Conservation (phyloP, 2,113 vertebrate genomes). For the Plotosus lineatus region DNA sequence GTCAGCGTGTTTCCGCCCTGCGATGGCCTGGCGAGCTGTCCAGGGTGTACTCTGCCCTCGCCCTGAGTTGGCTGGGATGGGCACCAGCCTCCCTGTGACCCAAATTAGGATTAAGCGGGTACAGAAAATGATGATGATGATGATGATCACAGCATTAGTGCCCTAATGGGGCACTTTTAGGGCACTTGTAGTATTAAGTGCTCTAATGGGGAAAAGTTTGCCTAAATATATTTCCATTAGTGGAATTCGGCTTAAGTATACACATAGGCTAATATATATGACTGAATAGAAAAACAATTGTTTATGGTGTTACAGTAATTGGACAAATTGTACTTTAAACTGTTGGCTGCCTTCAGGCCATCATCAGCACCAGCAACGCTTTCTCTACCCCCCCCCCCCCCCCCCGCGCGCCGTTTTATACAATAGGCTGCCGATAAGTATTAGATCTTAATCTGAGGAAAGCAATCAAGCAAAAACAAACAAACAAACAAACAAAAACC, state of each 20-base stretch:
- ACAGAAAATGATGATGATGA: no score
- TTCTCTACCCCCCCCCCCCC: not conserved
- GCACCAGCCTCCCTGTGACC: no score
- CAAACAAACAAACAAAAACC: no score
- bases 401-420: not conserved
- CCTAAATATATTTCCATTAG: not conserved
- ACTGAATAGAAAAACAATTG: not conserved
- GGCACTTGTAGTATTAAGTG: no score
- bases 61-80: no score
- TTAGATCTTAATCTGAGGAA: not conserved
- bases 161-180: no score
- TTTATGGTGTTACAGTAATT: not conserved
- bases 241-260: not conserved
- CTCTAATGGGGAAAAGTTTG: not conserved
- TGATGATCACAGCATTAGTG: no score
- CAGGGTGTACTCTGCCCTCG: no score
- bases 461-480: no score
- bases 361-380: not conserved
- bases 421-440: not conserved
- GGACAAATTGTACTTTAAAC: not conserved
- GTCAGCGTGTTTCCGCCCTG: no score
- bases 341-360: not conserved
- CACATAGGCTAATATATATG: not conserved
- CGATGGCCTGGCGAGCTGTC: no score
- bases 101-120: no score